Percentiles rank a stretch among this genome's conserved stretches.
Conservation (phyloP, 2,888 invertebrate genomes). For the Melinopterus prodromus region DNA sequence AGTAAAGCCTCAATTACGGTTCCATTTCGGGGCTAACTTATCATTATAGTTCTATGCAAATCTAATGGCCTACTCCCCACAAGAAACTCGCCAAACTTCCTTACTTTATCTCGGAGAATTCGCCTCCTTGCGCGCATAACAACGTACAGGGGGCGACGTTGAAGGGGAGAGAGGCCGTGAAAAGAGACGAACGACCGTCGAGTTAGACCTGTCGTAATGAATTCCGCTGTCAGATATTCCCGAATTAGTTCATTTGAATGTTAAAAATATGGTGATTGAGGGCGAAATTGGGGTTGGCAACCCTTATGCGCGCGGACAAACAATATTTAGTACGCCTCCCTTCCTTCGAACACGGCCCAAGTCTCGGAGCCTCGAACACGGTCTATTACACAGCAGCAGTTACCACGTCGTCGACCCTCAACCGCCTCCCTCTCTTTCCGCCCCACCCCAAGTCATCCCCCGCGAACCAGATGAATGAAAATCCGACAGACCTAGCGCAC, state of each 20-base stretch:
- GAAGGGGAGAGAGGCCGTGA: not conserved
- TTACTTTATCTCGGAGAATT: not conserved
- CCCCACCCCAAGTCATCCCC: not conserved
- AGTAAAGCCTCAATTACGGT: not conserved
- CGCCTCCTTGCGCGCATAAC: not conserved
- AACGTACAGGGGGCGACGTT: not conserved
- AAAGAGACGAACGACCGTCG: not conserved
- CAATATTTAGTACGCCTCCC: conserved; percentile 34
- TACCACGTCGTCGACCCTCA: not conserved
- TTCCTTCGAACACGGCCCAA: not conserved
- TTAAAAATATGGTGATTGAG: conserved; percentile 45
- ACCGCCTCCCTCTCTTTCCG: not conserved
- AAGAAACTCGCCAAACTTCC: not conserved
- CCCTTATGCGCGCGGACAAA: conserved; percentile 31
- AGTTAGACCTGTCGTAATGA: conserved; percentile 36
- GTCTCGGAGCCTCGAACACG: not conserved
- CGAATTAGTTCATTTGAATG: conserved; percentile 46
- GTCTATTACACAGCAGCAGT: not conserved
- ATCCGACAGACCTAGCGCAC: not conserved
- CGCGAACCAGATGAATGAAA: not conserved
- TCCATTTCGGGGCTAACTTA: not conserved
- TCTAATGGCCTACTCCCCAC: not conserved
- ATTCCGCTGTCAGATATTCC: conserved; percentile 45
- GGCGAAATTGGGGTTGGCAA: conserved; percentile 33
- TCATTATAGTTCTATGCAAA: not conserved